Evolutionary conservation across 2,797 vertebrate genomes (phyloP).

Genomic region (Gila robusta): DNA sequence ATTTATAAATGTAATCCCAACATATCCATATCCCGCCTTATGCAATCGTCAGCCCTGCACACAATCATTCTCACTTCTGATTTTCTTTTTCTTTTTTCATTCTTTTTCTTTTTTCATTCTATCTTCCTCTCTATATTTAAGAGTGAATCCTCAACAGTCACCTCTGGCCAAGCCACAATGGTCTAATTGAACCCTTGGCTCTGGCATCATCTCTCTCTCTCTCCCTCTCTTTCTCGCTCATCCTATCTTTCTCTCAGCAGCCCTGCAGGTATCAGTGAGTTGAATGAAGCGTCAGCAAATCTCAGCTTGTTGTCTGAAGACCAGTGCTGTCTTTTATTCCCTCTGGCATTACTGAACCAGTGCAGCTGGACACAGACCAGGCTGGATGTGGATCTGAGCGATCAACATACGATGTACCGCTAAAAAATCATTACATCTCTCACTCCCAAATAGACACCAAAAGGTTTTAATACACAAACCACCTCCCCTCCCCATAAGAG

Average conservation of each 20-base stretch:
- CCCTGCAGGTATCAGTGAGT: constrained; percentile 31
- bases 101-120: not conserved
- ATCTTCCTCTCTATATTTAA: constrained; percentile 13
- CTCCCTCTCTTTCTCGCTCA: not conserved
- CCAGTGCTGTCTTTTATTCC: constrained; percentile 61
- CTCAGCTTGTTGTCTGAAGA: constrained; percentile 66
- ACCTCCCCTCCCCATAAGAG: constrained; percentile 69
- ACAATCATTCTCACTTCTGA: constrained; percentile 18
- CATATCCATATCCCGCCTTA: not conserved
- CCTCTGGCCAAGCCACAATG: constrained; percentile 17
- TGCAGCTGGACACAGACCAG: constrained; percentile 63
- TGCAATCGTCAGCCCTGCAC: not conserved
- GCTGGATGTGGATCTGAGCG: constrained; percentile 72
- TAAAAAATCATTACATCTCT: constrained; percentile 44
- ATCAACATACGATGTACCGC: constrained; percentile 59
- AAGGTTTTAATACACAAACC: not conserved
- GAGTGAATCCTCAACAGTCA: constrained; percentile 17
- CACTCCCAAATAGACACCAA: constrained; percentile 44
- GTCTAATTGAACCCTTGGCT: constrained; percentile 29
- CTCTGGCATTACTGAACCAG: constrained; percentile 63
- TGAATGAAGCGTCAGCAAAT: constrained; percentile 75
- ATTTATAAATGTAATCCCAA: not conserved
- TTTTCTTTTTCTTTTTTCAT: constrained; percentile 12
- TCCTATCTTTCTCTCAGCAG: constrained; percentile 14
- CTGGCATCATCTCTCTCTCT: not conserved